phyloP scores from a whole-genome alignment of 2,888 invertebrate genomes.

The Leptura quadrifasciata region DNA sequence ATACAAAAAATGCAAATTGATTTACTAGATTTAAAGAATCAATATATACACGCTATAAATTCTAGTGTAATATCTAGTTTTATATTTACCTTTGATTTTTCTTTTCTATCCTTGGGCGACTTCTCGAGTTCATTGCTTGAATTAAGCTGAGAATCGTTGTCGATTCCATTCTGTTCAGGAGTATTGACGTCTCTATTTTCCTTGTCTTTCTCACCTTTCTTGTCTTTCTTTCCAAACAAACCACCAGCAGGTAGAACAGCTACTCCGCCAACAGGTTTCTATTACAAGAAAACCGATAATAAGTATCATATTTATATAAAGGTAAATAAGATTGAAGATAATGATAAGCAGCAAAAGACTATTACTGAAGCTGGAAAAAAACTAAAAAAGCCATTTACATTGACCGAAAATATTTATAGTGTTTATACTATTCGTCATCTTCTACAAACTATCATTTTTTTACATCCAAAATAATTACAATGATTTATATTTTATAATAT shows the following conservation, averaged over 20 bases:
- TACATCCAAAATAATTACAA: neutral
- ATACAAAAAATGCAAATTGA: neutral
- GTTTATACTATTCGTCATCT: slow-evolving; percentile 6
- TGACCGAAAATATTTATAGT: slow-evolving; percentile 15
- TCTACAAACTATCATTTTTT: slow-evolving; percentile 16
- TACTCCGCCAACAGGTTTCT: slow-evolving; percentile 91
- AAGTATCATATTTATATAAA: neutral
- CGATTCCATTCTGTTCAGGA: slow-evolving; percentile 71
- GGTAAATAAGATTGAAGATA: neutral
- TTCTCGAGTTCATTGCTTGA: slow-evolving; percentile 70
- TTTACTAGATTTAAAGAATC: neutral
- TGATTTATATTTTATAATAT: neutral
- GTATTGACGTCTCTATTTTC: slow-evolving; percentile 72
- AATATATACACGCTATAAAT: neutral
- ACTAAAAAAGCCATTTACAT: slow-evolving; percentile 40
- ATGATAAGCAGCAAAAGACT: slow-evolving; percentile 49
- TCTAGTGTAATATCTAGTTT: neutral
- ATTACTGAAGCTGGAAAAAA: slow-evolving; percentile 42
- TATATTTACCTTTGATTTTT: slow-evolving; percentile 74
- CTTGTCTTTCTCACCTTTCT: slow-evolving; percentile 78
- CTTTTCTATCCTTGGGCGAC: slow-evolving; percentile 74
- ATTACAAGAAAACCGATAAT: slow-evolving; percentile 38
- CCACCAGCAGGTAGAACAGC: slow-evolving; percentile 86
- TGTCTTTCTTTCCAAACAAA: slow-evolving; percentile 76
- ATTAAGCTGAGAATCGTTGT: slow-evolving; percentile 67